Percentiles rank a stretch among this genome's conserved stretches.
Evolutionary conservation across 2,113 vertebrate genomes (phyloP).

Genomic region (Pteronura brasiliensis): DNA sequence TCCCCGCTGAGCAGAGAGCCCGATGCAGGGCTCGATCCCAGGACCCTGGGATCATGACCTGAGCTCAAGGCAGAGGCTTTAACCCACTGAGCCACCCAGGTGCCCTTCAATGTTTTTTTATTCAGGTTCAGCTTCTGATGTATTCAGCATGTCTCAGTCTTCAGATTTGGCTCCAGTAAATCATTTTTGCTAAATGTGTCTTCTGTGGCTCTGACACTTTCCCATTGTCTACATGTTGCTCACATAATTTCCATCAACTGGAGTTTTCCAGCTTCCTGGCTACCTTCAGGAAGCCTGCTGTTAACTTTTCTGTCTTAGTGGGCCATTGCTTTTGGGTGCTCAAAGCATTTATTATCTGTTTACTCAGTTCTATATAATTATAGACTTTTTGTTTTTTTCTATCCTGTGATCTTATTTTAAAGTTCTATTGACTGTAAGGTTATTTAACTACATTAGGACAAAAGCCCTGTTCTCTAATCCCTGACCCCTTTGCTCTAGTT

Average conservation of each 20-base stretch:
- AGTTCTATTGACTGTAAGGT: background rate
- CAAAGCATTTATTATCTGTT: background rate
- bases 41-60: too few species aligned
- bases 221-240: background rate
- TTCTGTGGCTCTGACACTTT: background rate
- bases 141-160: background rate
- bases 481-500: background rate
- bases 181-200: background rate
- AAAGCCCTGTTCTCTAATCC: background rate
- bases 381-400: background rate
- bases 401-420: background rate
- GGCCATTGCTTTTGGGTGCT: background rate
- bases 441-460: background rate
- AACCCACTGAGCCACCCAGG: too few species aligned
- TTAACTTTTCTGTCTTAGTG: background rate
- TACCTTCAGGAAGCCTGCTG: background rate
- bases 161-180: background rate
- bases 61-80: too few species aligned
- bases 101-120: background rate
- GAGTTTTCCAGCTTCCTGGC: background rate
- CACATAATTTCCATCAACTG: background rate
- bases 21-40: too few species aligned
- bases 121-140: background rate
- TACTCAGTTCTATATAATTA: background rate
- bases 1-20: too few species aligned